phyloP scores from a whole-genome alignment of 2,113 vertebrate species.

The Bagarius yarrelli region DNA sequence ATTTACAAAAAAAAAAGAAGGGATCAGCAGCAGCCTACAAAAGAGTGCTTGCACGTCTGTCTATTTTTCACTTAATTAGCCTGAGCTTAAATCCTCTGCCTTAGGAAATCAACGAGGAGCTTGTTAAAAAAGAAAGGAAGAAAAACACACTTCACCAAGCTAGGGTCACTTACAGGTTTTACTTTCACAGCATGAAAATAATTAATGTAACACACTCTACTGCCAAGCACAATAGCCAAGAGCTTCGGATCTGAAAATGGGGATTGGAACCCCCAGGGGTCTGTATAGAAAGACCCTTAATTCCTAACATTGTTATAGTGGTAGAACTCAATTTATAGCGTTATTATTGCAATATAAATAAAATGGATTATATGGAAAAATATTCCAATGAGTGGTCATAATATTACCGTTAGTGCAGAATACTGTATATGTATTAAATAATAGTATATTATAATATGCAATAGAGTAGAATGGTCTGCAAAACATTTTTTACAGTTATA shows the following conservation, averaged over 20 bases:
- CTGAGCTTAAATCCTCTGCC: conserved; percentile 54
- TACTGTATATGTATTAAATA: too few relatives aligned
- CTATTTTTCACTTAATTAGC: conserved; percentile 56
- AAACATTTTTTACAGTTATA: not conserved
- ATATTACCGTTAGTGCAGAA: too few relatives aligned
- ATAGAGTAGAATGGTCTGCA: not conserved
- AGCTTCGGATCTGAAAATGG: not conserved
- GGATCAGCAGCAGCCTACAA: conserved; percentile 42
- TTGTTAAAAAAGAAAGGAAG: conserved; percentile 66
- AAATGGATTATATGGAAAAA: too few relatives aligned
- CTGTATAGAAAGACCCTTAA: not conserved
- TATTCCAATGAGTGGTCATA: not conserved
- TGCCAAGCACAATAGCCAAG: not conserved
- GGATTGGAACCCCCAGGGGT: not conserved
- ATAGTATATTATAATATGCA: too few relatives aligned
- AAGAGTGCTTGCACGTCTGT: conserved; percentile 53
- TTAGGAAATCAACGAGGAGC: conserved; percentile 59
- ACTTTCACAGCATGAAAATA: conserved; percentile 54
- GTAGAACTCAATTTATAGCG: not conserved
- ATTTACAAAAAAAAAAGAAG: conserved; percentile 5
- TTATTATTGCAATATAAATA: not conserved
- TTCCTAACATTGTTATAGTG: not conserved
- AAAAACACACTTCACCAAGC: conserved; percentile 55
- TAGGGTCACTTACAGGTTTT: conserved; percentile 42
- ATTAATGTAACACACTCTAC: conserved; percentile 15